Percentiles rank a stretch among this genome's conserved stretches.
These are phyloP conservation scores for Fukomys damarensis DNA, from an alignment of 2,113 vertebrate genomes.

Conservation along the genomic window DNA sequence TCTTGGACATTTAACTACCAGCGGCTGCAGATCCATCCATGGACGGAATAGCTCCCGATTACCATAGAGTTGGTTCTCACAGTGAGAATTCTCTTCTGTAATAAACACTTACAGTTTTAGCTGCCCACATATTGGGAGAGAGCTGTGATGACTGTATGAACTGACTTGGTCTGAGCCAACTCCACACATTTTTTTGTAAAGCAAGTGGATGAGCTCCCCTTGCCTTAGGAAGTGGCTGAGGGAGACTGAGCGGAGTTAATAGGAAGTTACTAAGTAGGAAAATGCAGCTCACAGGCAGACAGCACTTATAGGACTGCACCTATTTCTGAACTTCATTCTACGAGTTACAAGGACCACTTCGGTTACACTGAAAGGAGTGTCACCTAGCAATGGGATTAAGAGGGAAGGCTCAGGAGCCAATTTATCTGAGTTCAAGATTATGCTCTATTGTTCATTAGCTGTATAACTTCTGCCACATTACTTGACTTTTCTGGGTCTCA, in stretches of 20 bases:
- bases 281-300: neutral
- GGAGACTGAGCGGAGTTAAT: neutral
- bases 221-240: neutral
- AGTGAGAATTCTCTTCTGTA: neutral
- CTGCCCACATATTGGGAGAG: neutral
- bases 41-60: too few relatives aligned
- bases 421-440: neutral
- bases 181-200: neutral
- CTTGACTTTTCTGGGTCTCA: neutral
- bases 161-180: neutral
- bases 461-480: neutral
- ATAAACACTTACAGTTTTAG: neutral
- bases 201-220: neutral
- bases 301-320: neutral
- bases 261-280: neutral
- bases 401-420: neutral
- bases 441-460: neutral
- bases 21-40: neutral
- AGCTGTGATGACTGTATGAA: neutral
- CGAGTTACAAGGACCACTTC: neutral
- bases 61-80: neutral
- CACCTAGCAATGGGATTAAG: neutral
- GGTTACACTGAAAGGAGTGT: neutral
- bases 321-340: neutral
- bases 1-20: neutral